These are phyloP conservation scores for Pelecanus crispus DNA, from an alignment of 2,113 vertebrate species.

Conservation along the genomic window DNA sequence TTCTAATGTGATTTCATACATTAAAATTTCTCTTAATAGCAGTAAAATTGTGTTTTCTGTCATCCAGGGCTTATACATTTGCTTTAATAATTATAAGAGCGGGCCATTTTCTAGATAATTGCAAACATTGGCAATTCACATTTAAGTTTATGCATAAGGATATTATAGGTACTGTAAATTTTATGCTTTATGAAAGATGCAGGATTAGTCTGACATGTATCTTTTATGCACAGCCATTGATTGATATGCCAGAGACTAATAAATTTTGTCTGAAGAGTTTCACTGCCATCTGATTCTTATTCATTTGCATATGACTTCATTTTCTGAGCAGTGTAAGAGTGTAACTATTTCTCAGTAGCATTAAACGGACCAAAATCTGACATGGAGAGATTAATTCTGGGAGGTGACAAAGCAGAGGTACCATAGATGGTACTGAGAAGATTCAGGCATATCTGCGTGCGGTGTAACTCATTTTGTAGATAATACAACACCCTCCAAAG, in stretches of 20 bases:
- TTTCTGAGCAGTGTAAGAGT: not conserved
- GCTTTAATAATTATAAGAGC: conserved; percentile 51
- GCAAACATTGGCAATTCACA: conserved; percentile 38
- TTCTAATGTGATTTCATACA: conserved; percentile 24
- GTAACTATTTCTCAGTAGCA: not conserved
- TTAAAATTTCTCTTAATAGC: conserved; percentile 46
- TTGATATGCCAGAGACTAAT: conserved; percentile 35
- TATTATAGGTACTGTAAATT: conserved; percentile 27
- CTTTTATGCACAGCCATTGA: conserved; percentile 26
- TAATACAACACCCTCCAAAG: not conserved
- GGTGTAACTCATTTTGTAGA: not conserved
- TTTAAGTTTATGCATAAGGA: conserved; percentile 35
- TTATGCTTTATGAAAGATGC: conserved; percentile 16
- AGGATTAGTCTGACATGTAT: not conserved
- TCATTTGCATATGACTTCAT: conserved; percentile 51
- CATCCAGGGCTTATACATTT: conserved; percentile 8
- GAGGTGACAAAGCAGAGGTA: not conserved
- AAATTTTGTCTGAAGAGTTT: conserved; percentile 43
- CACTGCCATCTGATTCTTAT: conserved; percentile 11
- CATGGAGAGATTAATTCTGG: not conserved
- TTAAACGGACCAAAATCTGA: conserved; percentile 8
- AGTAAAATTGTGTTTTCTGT: conserved; percentile 44
- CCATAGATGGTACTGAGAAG: not conserved
- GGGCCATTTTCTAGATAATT: conserved; percentile 51
- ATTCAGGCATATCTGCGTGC: not conserved